Percentiles rank a stretch among this genome's conserved stretches.
Conservation (phyloP, 2,888 invertebrate genomes). For the Uloborus plumipes region DNA sequence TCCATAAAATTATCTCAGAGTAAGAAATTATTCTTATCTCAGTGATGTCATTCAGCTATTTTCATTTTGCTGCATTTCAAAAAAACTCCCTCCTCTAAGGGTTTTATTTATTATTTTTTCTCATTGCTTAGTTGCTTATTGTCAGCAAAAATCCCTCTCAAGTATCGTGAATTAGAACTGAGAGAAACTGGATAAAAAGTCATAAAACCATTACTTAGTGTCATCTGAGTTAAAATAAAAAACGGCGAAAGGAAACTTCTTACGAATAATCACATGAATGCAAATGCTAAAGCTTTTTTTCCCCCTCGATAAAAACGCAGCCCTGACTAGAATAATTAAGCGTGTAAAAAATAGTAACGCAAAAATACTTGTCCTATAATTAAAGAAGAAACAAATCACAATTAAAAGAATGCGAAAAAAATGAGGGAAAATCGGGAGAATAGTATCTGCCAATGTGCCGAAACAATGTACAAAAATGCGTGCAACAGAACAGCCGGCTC, state of each 20-base stretch:
- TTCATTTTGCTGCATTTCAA: no score
- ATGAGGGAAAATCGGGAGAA: not conserved
- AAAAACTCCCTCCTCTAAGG: no score
- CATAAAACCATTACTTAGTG: slow-evolving; percentile 58
- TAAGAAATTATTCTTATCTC: no score
- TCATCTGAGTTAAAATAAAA: slow-evolving; percentile 20
- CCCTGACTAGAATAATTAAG: slow-evolving; percentile 57
- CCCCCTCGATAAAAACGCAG: slow-evolving; percentile 24
- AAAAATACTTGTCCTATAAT: slow-evolving; percentile 45
- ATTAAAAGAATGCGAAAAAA: slow-evolving; percentile 36
- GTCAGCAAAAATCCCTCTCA: no score
- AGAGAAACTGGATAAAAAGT: slow-evolving; percentile 39
- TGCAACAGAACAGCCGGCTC: slow-evolving; percentile 32
- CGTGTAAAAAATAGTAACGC: slow-evolving; percentile 51
- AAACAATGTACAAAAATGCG: slow-evolving; percentile 49
- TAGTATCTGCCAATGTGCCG: slow-evolving; percentile 16
- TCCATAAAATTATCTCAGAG: no score
- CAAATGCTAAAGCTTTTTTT: slow-evolving; percentile 32
- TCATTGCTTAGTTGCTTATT: no score
- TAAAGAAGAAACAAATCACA: slow-evolving; percentile 48
- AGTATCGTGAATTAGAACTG: not conserved
- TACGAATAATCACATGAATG: slow-evolving; percentile 52
- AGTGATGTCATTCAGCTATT: no score
- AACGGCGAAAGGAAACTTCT: slow-evolving; percentile 8
- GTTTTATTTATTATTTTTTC: no score